Base-by-base conservation (phyloP, 2,888 invertebrate species). In the Xestobium rufovillosum region DNA sequence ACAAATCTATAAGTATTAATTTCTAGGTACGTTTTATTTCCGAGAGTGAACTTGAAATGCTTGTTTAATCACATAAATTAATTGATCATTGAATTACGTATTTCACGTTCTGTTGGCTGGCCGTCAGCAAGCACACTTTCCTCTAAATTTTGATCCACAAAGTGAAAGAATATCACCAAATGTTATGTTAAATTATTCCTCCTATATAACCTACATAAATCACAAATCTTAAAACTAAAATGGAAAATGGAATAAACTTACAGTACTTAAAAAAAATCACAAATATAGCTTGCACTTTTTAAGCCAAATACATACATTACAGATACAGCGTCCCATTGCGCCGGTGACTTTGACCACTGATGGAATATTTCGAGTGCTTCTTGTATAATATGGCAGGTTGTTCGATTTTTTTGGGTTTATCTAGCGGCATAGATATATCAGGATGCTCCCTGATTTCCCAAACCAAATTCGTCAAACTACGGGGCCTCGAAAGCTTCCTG, bases 401-500 rank as follows among this genome's bases (percentile, higher is more conserved):
- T 52, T 63, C 59, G 38, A 56, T 38, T 55, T 61, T 59, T 42
- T 59, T 61, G 36, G 57, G 50, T 45, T 61, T 61, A 23, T 61
- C 60, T 19, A 56, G 50, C 34, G 57, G 57, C 53, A 63, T 58
- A 26, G 61, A 61, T 37, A 63, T 61, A 35, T 63, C 63, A 2
- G 62, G 61, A 45, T 60, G 60, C 33, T 63, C 65, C 26, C 61
- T 44, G 16, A 62, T 55, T 61, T 87, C 86, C 87, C 87, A 87
- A 44, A 89, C 87, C 55, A 90, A 73, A 68, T 89, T 89, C 43
- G 87, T 88, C 57, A 90, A 69, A 41, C 88, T 88, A 51, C 87
- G 79, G 34, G 89, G 89, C 58, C 89, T 75, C 53, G 84, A 85
- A 41, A 90, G 64, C 55, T 83, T 82, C 51, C 86, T 74, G 34